A percentile compares a stretch with the other conserved stretches of the same genome.
Conservation (phyloP, 2,113 vertebrate species). For the Lagopus muta region DNA sequence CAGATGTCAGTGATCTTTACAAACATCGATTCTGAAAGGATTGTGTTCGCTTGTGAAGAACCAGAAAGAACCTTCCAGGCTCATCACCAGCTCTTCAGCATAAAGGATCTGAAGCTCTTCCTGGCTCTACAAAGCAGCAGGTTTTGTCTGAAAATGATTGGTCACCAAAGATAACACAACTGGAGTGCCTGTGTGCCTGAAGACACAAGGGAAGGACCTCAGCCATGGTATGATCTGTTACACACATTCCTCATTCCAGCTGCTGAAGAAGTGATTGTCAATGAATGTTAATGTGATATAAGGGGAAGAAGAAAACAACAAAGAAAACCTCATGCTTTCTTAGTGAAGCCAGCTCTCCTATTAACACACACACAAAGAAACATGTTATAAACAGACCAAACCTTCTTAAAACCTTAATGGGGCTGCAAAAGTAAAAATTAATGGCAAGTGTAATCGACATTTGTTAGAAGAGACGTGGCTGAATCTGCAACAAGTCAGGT, state of each 20-base stretch:
- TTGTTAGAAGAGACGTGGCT: not conserved
- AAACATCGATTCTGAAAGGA: not conserved
- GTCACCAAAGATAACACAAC: not conserved
- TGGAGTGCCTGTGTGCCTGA: not conserved
- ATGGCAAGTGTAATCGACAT: not conserved
- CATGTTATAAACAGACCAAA: not conserved
- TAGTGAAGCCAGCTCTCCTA: not conserved
- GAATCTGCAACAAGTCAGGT: constrained; percentile 11
- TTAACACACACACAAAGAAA: not conserved
- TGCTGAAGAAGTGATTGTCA: not conserved
- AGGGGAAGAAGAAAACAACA: not conserved
- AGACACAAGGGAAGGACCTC: not conserved
- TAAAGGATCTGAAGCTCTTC: not conserved
- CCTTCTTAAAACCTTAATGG: not conserved
- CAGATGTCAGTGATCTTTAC: not conserved
- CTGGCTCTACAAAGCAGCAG: not conserved
- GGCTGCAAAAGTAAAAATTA: not conserved
- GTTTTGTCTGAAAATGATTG: not conserved
- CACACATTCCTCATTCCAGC: not conserved
- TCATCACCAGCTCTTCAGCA: not conserved
- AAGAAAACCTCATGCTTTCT: not conserved
- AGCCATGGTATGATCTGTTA: not conserved
- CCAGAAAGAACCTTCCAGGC: not conserved
- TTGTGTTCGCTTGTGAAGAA: not conserved
- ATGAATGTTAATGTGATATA: not conserved